Conservation (phyloP, 2,113 vertebrate species). For the Probosciger aterrimus region DNA sequence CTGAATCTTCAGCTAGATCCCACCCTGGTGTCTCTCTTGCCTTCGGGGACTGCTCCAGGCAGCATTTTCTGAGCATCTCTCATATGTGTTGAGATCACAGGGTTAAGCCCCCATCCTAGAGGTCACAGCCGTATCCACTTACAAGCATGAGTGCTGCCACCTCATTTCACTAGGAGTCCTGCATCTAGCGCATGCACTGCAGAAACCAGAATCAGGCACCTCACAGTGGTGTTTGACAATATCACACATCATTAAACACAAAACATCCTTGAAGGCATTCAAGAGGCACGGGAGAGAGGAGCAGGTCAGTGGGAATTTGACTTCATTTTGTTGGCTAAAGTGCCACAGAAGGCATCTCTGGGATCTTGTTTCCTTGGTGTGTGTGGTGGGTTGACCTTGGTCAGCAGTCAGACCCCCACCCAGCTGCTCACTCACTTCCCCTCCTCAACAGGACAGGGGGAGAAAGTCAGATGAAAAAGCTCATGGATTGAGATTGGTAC, state of each 20-base stretch:
- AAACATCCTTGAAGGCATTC: background rate
- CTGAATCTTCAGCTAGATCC: background rate
- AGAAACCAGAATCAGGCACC: background rate
- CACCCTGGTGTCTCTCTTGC: background rate
- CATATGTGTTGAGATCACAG: background rate
- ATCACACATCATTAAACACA: background rate
- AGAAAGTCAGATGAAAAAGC: background rate
- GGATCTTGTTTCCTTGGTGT: background rate
- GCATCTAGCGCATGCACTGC: background rate
- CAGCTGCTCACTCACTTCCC: background rate
- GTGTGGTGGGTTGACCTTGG: background rate
- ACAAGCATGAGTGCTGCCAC: background rate
- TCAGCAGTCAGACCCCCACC: background rate
- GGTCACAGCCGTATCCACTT: background rate
- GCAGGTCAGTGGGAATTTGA: background rate
- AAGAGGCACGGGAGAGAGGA: background rate
- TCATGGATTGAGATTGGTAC: rapidly evolving
- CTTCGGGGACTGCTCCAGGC: background rate
- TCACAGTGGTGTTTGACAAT: background rate
- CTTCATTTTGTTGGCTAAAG: background rate
- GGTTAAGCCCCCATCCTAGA: background rate
- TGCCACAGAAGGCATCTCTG: background rate
- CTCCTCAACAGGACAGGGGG: background rate
- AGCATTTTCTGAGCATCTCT: background rate
- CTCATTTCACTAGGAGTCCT: background rate